Evolutionary conservation across 2,888 invertebrate species (phyloP).

Genomic region (Cantharis nigra): DNA sequence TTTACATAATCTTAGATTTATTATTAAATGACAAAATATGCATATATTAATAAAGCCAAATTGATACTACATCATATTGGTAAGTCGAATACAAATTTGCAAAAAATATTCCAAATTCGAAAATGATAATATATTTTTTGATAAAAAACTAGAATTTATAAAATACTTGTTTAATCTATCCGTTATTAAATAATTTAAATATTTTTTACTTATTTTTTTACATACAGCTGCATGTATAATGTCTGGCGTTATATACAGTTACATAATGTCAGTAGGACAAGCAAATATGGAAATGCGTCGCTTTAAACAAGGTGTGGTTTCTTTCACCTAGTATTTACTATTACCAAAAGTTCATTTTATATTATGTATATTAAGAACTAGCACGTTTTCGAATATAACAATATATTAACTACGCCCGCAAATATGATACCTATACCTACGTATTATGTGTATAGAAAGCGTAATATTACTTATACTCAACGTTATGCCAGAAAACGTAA

Average conservation of each 20-base stretch:
- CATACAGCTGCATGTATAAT: slow-evolving; percentile 19
- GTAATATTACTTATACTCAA: neutral
- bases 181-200: slow-evolving; percentile 17
- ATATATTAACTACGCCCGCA: too few species aligned
- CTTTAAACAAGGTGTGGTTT: slow-evolving; percentile 44
- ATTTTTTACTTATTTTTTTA: slow-evolving; percentile 12
- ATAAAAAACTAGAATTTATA: neutral
- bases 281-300: slow-evolving; percentile 47
- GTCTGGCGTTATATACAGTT: slow-evolving; percentile 48
- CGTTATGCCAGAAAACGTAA: too few species aligned
- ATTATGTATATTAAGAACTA: neutral
- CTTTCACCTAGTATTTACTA: neutral
- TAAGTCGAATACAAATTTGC: neutral
- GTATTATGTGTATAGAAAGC: neutral
- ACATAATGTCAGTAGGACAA: slow-evolving; percentile 54
- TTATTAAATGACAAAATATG: neutral
- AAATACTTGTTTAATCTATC: neutral
- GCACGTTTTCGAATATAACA: neutral
- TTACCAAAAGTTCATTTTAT: neutral
- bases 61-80: neutral
- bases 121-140: neutral
- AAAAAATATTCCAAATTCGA: neutral
- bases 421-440: too few species aligned
- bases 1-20: neutral
- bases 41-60: neutral